phyloP scores from a whole-genome alignment of 2,797 vertebrate species.

The Florisuga fusca region DNA sequence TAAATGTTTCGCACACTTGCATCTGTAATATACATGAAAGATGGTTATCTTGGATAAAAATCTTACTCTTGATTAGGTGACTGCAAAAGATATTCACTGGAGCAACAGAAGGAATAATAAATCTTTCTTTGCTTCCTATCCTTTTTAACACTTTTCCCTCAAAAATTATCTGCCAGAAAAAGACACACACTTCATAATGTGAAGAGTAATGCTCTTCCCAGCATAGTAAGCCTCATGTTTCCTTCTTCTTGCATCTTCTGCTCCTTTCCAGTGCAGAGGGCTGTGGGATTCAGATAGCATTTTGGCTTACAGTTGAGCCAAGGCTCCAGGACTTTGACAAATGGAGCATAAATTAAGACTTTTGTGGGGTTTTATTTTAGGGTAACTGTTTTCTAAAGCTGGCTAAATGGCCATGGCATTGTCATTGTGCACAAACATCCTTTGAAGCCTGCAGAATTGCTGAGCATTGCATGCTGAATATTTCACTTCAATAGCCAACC shows the following conservation, averaged over 20 bases:
- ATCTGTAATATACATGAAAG: background rate
- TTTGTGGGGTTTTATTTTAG: background rate
- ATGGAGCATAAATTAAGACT: background rate
- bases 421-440: background rate
- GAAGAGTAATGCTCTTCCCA: constrained; percentile 7
- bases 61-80: background rate
- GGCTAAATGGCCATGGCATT: background rate
- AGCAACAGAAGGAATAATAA: background rate
- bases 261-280: background rate
- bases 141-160: background rate
- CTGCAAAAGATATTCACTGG: background rate
- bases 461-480: background rate
- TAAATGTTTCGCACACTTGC: background rate
- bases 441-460: constrained; percentile 36
- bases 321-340: background rate
- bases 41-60: background rate
- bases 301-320: background rate
- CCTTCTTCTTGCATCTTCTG: background rate
- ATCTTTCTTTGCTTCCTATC: background rate
- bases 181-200: background rate
- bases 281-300: background rate
- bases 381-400: background rate
- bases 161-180: background rate
- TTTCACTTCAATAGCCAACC: constrained; percentile 12
- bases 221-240: background rate